Evolutionary conservation across 2,888 invertebrate genomes (phyloP), one percentile per base, ranked within the genome.

Genomic region (Linnaemya vulpina): DNA sequence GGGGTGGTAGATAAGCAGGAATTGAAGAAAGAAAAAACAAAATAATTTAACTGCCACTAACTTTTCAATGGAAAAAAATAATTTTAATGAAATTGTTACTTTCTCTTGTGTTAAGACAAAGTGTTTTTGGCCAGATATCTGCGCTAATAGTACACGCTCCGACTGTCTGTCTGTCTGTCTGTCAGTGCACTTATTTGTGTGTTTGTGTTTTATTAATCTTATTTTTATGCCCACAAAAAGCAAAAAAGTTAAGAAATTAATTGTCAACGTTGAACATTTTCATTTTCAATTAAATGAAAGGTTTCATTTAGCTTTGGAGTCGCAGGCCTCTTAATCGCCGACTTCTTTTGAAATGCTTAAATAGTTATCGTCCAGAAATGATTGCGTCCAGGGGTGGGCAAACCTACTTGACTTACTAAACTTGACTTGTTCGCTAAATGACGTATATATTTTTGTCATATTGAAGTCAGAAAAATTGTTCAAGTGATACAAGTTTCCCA

Each of bases 71-170:
- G 30, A 67, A 40, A 43, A 53, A 60, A 38, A 38, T 22, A 10
- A 51, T 43, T 13, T 68, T 82, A 75, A 85, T 81, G 77, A 85
- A 85, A 85, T 82, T 85, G 75, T 85, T 67, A 82, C 85, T 85
- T 85, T 85, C 85, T 75, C 71, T 79, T 85, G 43, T 25, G 63
- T 40, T 60, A 53, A 38, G 25, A 51, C 46, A 53, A 65, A 77
- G 22, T 71, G 43, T 49, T 55, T 63, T 13, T 49, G 63, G 43
- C 53, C 63, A 63, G 10, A 25, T 65, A 74, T 49, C 38, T 20
- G 17, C n/a, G 49, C 17, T 43, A 60, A 40, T 51, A 71, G 30
- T 30, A 65, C 55, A 49, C 43, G 43, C 10, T 67, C 68, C 73
- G 62, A 67, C 73, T 53, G 49, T 73, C 73, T 40, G 53, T 46